Evolutionary conservation across 1,140 invertebrate species (phyloP), one percentile per base, ranked within the genome.

Genomic region (Trypoxylus dichotomus): DNA sequence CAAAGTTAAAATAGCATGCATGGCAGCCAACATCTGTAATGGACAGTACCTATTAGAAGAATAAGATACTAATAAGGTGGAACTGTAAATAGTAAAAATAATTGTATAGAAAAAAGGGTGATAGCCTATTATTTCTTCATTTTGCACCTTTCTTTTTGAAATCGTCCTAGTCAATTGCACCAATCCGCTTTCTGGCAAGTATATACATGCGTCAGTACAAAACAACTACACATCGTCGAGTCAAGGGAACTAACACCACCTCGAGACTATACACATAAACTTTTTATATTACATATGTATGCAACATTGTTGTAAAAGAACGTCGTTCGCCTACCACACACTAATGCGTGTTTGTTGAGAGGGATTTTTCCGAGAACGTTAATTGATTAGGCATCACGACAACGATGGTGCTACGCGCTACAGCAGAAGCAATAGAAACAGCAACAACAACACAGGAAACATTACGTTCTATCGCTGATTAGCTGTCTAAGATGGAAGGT

Each of bases 221-320:
- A 37, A 37, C 10, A 37, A 37, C 5, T 37, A 37, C 32, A 37
- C 32, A 37, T 37, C 10, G 32, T 7, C 10, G 60, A 68, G 0
- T 29, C 27, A 15, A 27, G 7, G 60, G 24, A 68, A 15, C 47
- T 54, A 54, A 54, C 47, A 19, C 24, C 24, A 29, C 60, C 7
- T 3, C 47, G 47, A n/a, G 60, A 24, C 60, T 6, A 27, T 2
- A 68, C 60, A 24, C 60, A 68, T 68, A 68, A 68, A 68, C n/a
- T 29, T 68, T 68, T 5, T 24, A 24, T 15, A 27, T 24, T 27
- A 24, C 60, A 29, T 68, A 68, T 24, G 21, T 68, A 68, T 68
- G 60, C 60, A 68, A 68, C 60, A 68, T 15, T 68, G 60, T 68
- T 68, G 60, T 24, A 29, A n/a, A 24, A 21, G 60, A 68, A 58